These are phyloP conservation scores for Drosophila takahashii DNA, from an alignment of 1,140 invertebrate species.

Conservation along the genomic window DNA sequence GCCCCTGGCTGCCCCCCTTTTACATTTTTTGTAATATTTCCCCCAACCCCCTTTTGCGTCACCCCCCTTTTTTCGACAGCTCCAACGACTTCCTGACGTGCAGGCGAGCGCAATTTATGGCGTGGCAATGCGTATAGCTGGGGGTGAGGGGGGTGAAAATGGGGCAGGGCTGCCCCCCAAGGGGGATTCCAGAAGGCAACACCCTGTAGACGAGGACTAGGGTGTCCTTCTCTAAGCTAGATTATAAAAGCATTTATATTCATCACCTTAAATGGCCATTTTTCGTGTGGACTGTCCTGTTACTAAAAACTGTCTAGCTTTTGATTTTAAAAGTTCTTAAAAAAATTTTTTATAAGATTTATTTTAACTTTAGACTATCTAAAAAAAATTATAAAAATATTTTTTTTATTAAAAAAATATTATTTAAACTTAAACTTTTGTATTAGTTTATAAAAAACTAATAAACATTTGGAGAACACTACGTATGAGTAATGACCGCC, in stretches of 20 bases:
- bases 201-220: conserved; percentile 15
- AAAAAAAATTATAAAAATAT: background rate
- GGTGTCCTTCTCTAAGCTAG: background rate
- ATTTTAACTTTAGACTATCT: background rate
- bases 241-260: conserved; percentile 28
- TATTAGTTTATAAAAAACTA: background rate
- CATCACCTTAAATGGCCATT: conserved; percentile 1
- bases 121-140: conserved; percentile 36
- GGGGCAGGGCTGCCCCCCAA: background rate
- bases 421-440: no score
- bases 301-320: background rate
- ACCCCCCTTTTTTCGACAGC: conserved; percentile 25
- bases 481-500: background rate
- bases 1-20: conserved; percentile 5
- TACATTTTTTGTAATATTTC: background rate
- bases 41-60: background rate
- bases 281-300: background rate
- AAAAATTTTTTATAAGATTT: background rate
- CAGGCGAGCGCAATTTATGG: conserved; percentile 58
- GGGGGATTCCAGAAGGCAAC: conserved; percentile 8
- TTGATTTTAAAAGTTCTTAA: background rate
- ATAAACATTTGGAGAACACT: background rate
- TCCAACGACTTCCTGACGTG: conserved; percentile 59
- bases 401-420: no score
- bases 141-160: background rate